Conservation (phyloP, 2,797 vertebrate species). For the Silurus lanzhouensis region DNA sequence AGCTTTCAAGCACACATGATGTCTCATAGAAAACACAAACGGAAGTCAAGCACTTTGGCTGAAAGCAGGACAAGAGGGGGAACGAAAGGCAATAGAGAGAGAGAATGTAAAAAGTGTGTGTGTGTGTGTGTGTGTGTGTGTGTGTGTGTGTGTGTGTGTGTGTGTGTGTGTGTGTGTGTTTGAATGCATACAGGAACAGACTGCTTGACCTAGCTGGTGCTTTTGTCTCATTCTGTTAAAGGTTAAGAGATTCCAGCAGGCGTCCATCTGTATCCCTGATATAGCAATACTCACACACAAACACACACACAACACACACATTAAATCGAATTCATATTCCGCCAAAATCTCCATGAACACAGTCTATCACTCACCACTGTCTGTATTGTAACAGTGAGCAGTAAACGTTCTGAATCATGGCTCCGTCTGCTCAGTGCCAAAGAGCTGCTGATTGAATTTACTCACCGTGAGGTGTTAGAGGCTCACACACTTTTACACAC, state of each 20-base stretch:
- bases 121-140: neutral
- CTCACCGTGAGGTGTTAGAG: conserved; percentile 28
- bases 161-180: neutral
- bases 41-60: neutral
- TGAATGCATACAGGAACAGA: neutral
- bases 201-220: conserved; percentile 8
- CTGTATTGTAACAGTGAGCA: conserved; percentile 11
- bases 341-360: neutral
- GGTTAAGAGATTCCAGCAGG: conserved; percentile 10
- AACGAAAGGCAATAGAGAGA: neutral
- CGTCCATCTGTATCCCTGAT: neutral
- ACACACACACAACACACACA: neutral
- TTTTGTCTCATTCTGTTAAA: conserved; percentile 12
- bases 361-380: neutral
- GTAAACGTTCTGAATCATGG: conserved; percentile 23
- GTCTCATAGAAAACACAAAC: neutral
- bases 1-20: neutral
- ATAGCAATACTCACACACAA: conserved; percentile 7
- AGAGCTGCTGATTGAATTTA: conserved; percentile 26
- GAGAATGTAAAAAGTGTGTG: neutral
- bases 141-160: neutral
- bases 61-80: neutral
- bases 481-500: conserved; percentile 12
- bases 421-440: conserved; percentile 31
- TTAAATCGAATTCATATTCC: neutral